Conservation (phyloP, 2,113 vertebrate genomes). For the Melanostigma gelatinosum region DNA sequence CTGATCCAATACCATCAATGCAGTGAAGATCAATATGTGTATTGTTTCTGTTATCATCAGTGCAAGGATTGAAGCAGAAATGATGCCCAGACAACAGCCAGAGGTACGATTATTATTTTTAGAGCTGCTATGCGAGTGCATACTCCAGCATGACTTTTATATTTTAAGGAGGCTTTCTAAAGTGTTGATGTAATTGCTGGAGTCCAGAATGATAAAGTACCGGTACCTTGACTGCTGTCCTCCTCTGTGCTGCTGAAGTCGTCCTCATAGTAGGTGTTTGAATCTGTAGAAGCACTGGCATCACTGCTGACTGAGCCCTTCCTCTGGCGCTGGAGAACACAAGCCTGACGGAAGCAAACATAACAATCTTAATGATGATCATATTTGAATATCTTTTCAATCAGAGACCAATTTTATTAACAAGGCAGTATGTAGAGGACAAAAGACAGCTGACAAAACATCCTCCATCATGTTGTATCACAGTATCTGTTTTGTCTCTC, state of each 20-base stretch:
- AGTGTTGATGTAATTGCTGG: background rate
- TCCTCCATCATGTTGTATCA: background rate
- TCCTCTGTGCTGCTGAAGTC: constrained; percentile 99
- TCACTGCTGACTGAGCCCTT: constrained; percentile 98
- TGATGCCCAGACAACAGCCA: background rate
- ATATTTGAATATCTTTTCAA: background rate
- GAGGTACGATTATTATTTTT: background rate
- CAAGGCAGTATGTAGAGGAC: background rate
- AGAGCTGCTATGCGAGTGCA: constrained; percentile 10
- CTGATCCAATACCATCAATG: background rate
- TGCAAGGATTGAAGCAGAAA: background rate
- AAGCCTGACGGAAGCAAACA: constrained; percentile 84
- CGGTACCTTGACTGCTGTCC: constrained; percentile 98
- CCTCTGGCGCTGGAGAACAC: constrained; percentile 95
- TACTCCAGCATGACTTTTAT: background rate
- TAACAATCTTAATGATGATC: background rate
- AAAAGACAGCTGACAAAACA: background rate
- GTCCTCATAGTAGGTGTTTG: constrained; percentile 98
- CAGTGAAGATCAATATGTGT: constrained; percentile 8
- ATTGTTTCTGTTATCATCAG: background rate
- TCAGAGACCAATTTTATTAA: background rate
- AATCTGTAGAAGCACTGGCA: constrained; percentile 97
- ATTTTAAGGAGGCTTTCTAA: background rate
- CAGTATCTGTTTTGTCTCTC: background rate
- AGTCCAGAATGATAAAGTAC: constrained; percentile 74